These are phyloP conservation scores for Gallinago undulata DNA, from an alignment of 2,113 vertebrate species.

Conservation along the genomic window DNA sequence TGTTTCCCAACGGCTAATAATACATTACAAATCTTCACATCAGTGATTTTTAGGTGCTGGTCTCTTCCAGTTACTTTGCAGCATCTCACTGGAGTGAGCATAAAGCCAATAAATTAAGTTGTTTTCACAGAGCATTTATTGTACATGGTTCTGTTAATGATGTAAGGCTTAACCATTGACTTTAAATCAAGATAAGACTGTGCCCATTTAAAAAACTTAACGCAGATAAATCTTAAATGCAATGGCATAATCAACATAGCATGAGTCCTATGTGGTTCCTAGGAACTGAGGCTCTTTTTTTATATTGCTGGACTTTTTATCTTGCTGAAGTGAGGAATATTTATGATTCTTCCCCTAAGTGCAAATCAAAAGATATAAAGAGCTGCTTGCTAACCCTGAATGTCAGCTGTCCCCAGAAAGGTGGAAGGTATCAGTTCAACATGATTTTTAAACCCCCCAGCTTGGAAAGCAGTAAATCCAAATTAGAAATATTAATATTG, in stretches of 20 bases:
- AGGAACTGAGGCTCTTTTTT: neutral
- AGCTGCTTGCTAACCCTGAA: neutral
- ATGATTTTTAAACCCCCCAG: neutral
- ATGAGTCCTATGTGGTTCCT: neutral
- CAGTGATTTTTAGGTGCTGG: neutral
- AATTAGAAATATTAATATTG: neutral
- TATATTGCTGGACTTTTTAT: neutral
- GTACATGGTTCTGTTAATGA: neutral
- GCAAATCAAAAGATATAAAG: neutral
- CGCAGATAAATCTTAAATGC: neutral
- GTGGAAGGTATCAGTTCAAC: neutral
- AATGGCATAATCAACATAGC: neutral
- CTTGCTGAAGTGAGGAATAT: neutral
- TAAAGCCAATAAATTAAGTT: neutral
- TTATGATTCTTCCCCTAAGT: neutral
- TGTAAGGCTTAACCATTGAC: neutral
- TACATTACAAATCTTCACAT: neutral
- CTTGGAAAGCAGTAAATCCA: neutral
- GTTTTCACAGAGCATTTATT: neutral
- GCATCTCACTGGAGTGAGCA: neutral
- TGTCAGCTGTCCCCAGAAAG: neutral
- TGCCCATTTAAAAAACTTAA: neutral
- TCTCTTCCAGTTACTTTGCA: neutral
- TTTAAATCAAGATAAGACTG: neutral
- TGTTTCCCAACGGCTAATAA: neutral